These are phyloP conservation scores for Endotricha flammealis DNA, from an alignment of 2,888 invertebrate species.

Conservation along the genomic window DNA sequence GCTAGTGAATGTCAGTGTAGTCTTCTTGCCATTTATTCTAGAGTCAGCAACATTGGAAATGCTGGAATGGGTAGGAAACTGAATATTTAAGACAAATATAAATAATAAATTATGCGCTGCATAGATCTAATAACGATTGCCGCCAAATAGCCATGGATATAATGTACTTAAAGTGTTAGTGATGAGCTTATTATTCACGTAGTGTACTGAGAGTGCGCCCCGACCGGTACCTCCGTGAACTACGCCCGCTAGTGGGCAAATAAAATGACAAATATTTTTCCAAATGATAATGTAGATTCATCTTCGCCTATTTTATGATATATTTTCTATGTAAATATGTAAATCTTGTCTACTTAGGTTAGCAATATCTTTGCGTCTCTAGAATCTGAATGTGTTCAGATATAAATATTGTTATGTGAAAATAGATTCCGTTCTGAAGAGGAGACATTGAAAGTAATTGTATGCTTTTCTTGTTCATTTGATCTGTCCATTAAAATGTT, in stretches of 20 bases:
- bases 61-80: slow-evolving; percentile 12
- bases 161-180: slow-evolving; percentile 30
- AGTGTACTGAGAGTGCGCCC: slow-evolving; percentile 21
- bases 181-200: slow-evolving; percentile 37
- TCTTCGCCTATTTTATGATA: slow-evolving; percentile 45
- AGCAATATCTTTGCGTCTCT: slow-evolving; percentile 28
- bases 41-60: neutral
- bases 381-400: slow-evolving; percentile 15
- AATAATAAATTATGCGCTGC: slow-evolving; percentile 10
- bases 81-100: slow-evolving; percentile 21
- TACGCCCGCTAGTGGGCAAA: neutral
- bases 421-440: too few relatives aligned
- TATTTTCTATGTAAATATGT: slow-evolving; percentile 59
- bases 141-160: slow-evolving; percentile 11
- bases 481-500: too few relatives aligned
- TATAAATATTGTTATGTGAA: too few relatives aligned
- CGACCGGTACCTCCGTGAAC: slow-evolving; percentile 16
- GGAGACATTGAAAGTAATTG: too few relatives aligned
- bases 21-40: slow-evolving; percentile 18
- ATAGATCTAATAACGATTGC: slow-evolving; percentile 15
- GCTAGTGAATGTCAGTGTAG: slow-evolving; percentile 6
- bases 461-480: too few relatives aligned
- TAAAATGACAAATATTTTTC: slow-evolving; percentile 33
- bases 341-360: slow-evolving; percentile 48
- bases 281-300: slow-evolving; percentile 30